phyloP scores from a whole-genome alignment of 2,113 vertebrate genomes.

The Hylia prasina region DNA sequence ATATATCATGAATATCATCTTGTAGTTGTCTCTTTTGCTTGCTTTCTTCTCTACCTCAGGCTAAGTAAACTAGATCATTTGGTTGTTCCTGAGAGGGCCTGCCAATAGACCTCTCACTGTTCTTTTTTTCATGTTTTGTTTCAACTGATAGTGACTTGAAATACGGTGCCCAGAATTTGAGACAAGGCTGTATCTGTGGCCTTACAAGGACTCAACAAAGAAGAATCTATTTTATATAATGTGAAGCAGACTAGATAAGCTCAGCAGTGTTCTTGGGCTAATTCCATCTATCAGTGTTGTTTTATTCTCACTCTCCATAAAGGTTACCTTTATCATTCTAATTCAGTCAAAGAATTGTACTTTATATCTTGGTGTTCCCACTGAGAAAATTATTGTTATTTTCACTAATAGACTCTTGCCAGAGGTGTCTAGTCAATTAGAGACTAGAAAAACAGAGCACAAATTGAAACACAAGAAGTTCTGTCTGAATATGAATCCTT shows the following conservation, averaged over 20 bases:
- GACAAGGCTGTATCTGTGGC: neutral
- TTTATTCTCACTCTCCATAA: neutral
- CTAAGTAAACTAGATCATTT: neutral
- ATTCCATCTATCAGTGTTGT: neutral
- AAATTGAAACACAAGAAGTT: neutral
- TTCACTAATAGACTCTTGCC: neutral
- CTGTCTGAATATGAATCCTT: neutral
- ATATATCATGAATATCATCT: neutral
- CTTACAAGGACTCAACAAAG: neutral
- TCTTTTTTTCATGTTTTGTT: neutral
- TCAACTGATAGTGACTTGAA: neutral
- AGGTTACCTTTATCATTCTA: neutral
- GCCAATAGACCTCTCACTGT: neutral
- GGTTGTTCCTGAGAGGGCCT: neutral
- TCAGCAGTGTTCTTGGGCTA: neutral
- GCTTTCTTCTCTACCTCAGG: neutral
- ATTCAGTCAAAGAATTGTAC: neutral
- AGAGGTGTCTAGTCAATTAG: neutral
- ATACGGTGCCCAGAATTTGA: neutral
- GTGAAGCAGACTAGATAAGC: neutral
- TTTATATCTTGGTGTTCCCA: neutral
- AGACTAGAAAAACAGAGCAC: neutral
- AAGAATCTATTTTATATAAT: neutral
- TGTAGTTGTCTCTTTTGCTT: neutral
- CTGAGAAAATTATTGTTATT: neutral